Evolutionary conservation across 2,888 invertebrate genomes (phyloP), one percentile per base, ranked within the genome.

Genomic region (Drosophila phalerata): DNA sequence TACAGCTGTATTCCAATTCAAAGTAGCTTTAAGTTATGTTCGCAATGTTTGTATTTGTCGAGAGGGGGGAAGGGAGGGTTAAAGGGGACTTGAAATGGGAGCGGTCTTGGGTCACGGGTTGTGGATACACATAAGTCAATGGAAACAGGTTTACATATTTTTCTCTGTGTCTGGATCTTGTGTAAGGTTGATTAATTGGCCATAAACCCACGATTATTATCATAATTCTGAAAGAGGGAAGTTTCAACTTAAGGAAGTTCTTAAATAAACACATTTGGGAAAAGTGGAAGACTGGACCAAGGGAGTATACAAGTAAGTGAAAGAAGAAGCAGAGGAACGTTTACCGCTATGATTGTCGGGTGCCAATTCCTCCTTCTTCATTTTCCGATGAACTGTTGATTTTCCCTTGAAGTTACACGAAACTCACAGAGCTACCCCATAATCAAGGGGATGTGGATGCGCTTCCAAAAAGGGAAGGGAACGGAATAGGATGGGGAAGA

Each of bases 331-430:
- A 52, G 47, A 22, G 34, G 58, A 55, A 45, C 66, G 68, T 68
- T 89, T 85, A 89, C 82, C 67, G 67, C 81, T 85, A 81, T 88
- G 85, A 81, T 82, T 89, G 80, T 65, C 40, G 74, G 65, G 70
- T 62, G 62, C 49, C 58, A 62, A 49, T 84, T 77, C 30, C 57
- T 13, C 63, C 25, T 6, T 11, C 5, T 2, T 10, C 10, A 30
- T 17, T 42, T 45, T 38, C 25, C 55, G 15, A 9, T 30, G 51
- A 67, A 77, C 69, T 72, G 81, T 63, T 68, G 69, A 67, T 60
- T 81, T 79, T 63, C 68, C 51, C 62, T 69, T 63, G 62, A 69
- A 67, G 53, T 70, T 70, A 63, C 51, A 48, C 57, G 65, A 13
- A 63, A 38, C 47, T 55, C 55, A 25, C 45, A 55, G 38, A 56